Evolutionary conservation across 1,140 invertebrate genomes (phyloP), one percentile per base, ranked within the genome.

Genomic region (Prorops nasuta): DNA sequence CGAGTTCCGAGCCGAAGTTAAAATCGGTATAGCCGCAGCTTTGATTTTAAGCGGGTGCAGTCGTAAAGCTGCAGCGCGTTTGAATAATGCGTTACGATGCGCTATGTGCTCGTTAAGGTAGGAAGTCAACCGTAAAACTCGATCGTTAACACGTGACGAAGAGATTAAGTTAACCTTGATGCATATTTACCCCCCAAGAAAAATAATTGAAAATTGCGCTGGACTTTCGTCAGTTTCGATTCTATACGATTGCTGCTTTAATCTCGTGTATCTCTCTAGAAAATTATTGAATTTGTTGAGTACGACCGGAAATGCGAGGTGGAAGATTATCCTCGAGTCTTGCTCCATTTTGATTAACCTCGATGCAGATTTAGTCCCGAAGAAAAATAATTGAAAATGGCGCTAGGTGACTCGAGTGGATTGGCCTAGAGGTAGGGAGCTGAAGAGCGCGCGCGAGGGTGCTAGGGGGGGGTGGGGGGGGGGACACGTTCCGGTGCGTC

Each of bases 301-400:
- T n/a, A n/a, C n/a, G n/a, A n/a, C n/a, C n/a, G n/a, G n/a, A n/a
- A n/a, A n/a, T n/a, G n/a, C n/a, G n/a, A n/a, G n/a, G n/a, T n/a
- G n/a, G n/a, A n/a, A n/a, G n/a, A n/a, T n/a, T n/a, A n/a, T n/a
- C n/a, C n/a, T n/a, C n/a, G n/a, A n/a, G n/a, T n/a, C n/a, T n/a
- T n/a, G n/a, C n/a, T n/a, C n/a, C n/a, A n/a, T n/a, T n/a, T n/a
- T n/a, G n/a, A n/a, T n/a, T n/a, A n/a, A n/a, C n/a, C n/a, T n/a
- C n/a, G n/a, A n/a, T n/a, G n/a, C n/a, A 15, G 36, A n/a, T 19
- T 3, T 43, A 39, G 43, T 34, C 35, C 31, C 37, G 50, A 36
- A 42, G 20, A 31, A 37, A 28, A 18, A 37, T 41, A 41, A 41
- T 41, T 9, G 22, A 39, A 19, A 12, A 22, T 35, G 28, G 9